phyloP scores from a whole-genome alignment of 2,888 invertebrate genomes.

The Phengaris arion region DNA sequence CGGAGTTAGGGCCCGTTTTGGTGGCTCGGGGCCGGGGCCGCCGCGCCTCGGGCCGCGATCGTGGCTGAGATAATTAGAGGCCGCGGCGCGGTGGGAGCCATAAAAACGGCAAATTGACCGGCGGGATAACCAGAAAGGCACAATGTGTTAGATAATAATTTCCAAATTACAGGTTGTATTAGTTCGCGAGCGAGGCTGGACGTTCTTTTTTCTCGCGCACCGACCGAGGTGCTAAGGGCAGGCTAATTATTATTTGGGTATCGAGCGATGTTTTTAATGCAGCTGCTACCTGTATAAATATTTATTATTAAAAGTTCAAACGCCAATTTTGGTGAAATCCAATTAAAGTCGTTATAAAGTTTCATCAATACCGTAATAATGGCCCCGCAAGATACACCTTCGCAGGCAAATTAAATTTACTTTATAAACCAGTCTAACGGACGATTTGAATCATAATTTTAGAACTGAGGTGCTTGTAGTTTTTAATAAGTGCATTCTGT shows the following conservation, averaged over 20 bases:
- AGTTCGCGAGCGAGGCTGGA: conserved; percentile 71
- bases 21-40: conserved; percentile 42
- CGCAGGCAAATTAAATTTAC: conserved; percentile 8
- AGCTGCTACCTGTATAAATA: conserved; percentile 80
- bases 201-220: conserved; percentile 69
- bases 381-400: conserved; percentile 32
- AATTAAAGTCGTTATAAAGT: conserved; percentile 57
- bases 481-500: neutral
- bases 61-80: conserved; percentile 78
- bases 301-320: conserved; percentile 76
- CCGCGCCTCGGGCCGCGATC: conserved; percentile 71
- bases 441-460: neutral
- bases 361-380: conserved; percentile 46
- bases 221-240: conserved; percentile 78
- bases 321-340: conserved; percentile 71
- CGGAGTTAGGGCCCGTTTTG: conserved; percentile 43
- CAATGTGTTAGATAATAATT: conserved; percentile 81
- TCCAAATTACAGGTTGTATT: conserved; percentile 79
- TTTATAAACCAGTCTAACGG: conserved; percentile 15
- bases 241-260: conserved; percentile 79
- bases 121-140: conserved; percentile 80
- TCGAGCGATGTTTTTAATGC: conserved; percentile 74
- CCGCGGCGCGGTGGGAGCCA: conserved; percentile 77
- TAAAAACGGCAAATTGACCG: conserved; percentile 80
- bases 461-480: neutral